Conservation (phyloP, 2,888 invertebrate species). For the Aricia artaxerxes region DNA sequence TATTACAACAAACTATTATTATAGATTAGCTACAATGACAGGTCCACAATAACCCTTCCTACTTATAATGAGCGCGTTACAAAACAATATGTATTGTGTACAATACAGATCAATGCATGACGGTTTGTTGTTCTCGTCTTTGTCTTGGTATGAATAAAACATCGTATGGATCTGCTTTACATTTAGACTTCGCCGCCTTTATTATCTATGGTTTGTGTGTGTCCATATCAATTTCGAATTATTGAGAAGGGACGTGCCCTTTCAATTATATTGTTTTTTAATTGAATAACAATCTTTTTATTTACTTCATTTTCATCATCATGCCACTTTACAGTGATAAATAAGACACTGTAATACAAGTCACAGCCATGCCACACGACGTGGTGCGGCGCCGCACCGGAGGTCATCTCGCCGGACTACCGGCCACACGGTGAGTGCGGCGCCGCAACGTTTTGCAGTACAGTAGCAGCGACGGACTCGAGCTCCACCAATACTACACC, state of each 20-base stretch:
- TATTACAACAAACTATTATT: not conserved
- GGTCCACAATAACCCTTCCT: conserved; percentile 42
- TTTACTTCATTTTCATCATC: conserved; percentile 17
- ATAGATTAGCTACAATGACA: conserved; percentile 39
- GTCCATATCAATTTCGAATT: conserved; percentile 25
- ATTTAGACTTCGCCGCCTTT: conserved; percentile 42
- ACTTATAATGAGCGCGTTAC: conserved; percentile 44
- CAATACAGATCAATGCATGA: conserved; percentile 62
- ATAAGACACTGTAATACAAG: too few relatives aligned
- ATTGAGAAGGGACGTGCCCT: not conserved
- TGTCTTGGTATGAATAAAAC: conserved; percentile 72
- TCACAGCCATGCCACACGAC: too few relatives aligned
- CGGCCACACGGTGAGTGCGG: too few relatives aligned
- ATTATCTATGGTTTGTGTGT: conserved; percentile 28
- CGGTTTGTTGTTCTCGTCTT: conserved; percentile 58
- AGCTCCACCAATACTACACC: too few relatives aligned
- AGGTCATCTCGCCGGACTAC: too few relatives aligned
- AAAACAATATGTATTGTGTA: conserved; percentile 52
- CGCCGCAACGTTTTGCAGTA: too few relatives aligned
- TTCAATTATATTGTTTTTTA: not conserved
- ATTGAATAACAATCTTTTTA: not conserved
- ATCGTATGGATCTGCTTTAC: conserved; percentile 52
- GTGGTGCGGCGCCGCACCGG: too few relatives aligned
- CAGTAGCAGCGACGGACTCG: too few relatives aligned
- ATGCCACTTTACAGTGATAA: too few relatives aligned